A percentile compares a stretch with the other conserved stretches of the same genome.
These are phyloP conservation scores for Anolis sagrei DNA, from an alignment of 2,113 vertebrate genomes.

Conservation along the genomic window DNA sequence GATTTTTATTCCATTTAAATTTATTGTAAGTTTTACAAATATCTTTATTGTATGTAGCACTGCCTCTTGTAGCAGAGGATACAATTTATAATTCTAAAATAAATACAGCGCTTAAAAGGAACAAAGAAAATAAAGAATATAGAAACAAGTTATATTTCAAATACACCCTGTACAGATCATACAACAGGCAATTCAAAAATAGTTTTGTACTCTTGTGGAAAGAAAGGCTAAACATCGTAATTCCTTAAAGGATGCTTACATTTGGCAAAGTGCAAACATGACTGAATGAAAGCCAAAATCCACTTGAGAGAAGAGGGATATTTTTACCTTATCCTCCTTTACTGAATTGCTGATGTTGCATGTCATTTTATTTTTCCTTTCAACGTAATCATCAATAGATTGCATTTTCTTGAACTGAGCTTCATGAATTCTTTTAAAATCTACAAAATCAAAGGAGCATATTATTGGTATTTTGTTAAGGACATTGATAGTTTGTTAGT, in stretches of 20 bases:
- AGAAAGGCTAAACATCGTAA: background rate
- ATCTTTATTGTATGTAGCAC: too few relatives aligned
- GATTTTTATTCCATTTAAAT: too few relatives aligned
- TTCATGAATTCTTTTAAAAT: constrained; percentile 94
- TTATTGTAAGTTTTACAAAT: too few relatives aligned
- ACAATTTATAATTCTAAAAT: too few relatives aligned
- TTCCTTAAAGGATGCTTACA: background rate
- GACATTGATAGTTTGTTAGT: background rate
- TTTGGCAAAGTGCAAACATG: background rate
- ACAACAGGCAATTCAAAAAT: too few relatives aligned
- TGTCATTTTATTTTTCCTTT: constrained; percentile 84
- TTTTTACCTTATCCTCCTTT: constrained; percentile 85
- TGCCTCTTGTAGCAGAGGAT: too few relatives aligned
- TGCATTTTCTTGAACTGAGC: constrained; percentile 94
- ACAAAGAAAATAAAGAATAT: background rate
- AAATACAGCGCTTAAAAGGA: too few relatives aligned
- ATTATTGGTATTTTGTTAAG: background rate
- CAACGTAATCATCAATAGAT: constrained; percentile 90
- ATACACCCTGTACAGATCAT: too few relatives aligned
- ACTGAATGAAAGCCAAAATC: background rate
- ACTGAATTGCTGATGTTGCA: constrained; percentile 73
- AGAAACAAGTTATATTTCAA: too few relatives aligned
- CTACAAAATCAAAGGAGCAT: constrained; percentile 66
- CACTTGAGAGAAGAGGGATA: too few relatives aligned
- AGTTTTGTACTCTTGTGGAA: background rate